Percentiles rank a stretch among this genome's conserved stretches.
Conservation (phyloP, 2,113 vertebrate species). For the Pseudonaja textilis region DNA sequence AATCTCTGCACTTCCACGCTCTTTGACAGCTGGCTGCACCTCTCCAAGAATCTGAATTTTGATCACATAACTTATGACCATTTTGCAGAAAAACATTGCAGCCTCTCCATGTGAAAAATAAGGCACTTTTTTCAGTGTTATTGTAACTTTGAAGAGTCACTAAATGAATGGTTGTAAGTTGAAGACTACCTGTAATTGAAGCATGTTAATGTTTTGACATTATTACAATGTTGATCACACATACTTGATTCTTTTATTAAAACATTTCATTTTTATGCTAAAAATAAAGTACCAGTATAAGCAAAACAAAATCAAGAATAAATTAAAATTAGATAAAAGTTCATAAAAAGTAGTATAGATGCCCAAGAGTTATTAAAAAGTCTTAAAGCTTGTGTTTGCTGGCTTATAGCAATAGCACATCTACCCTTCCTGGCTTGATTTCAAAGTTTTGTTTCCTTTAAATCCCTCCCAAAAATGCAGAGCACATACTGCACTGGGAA, state of each 20-base stretch:
- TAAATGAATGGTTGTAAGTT: too few relatives aligned
- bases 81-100: too few relatives aligned
- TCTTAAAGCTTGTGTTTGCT: not conserved
- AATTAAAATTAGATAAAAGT: not conserved
- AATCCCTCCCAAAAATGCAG: not conserved
- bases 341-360: not conserved
- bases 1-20: too few relatives aligned
- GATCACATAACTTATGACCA: too few relatives aligned
- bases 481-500: not conserved
- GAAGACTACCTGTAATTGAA: too few relatives aligned
- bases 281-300: not conserved
- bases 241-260: not conserved
- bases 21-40: too few relatives aligned
- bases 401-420: not conserved
- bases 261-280: not conserved
- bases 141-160: too few relatives aligned
- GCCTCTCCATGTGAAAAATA: too few relatives aligned
- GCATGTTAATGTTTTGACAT: too few relatives aligned
- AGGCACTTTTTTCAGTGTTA: too few relatives aligned
- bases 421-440: not conserved
- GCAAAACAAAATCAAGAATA: not conserved
- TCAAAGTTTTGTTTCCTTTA: not conserved
- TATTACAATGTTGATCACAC: not conserved
- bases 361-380: not conserved
- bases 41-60: too few relatives aligned